Evolutionary conservation across 2,797 vertebrate genomes (phyloP), one percentile per base, ranked within the genome.

Genomic region (Lacerta bilineata): DNA sequence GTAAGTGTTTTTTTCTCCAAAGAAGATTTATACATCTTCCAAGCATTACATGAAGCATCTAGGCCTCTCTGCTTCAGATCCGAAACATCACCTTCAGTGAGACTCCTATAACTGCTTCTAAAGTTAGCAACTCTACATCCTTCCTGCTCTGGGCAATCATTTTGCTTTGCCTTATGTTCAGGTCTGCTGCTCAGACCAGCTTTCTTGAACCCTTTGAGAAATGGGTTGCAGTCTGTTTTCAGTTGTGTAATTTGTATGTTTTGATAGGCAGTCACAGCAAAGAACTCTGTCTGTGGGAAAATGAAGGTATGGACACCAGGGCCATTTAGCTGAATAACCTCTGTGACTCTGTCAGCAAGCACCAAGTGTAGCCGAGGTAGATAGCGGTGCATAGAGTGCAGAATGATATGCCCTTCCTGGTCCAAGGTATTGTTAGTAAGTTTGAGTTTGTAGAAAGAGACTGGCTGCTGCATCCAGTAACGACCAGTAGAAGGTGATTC

Each of bases 211-310:
- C 99, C 98, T 96, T 99, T 99, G 61, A 98, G 97, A 91, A 99
- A 99, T 4, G 99, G 99, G 95, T 99, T 99, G 95, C 98, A 99
- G 94, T 99, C 97, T 81, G 99, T 98, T 97, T 99, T 99, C 55
- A 99, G 94, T 91, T 99, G 98, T 29, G 98, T 98, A 94, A 99
- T 98, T 82, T 96, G 97, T 68, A 98, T 96, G 95, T 99, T 99
- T 95, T 99, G 99, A 95, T 99, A 99, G 27, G 98, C 97, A 46
- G 98, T 98, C 87, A 99, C 99, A 0, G 99, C 98, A 3, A 99
- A 98, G 74, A 99, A 99, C 95, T 99, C 98, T 0, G 98, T 99
- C 96, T 99, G 99, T 55, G 98, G 97, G 89, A 99, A 99, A 69
- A 97, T 98, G 91, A 99, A 98, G 0, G 98, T 99, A 75, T 97